Evolutionary conservation across 2,113 vertebrate species (phyloP).

Genomic region (Sebastes fasciatus): DNA sequence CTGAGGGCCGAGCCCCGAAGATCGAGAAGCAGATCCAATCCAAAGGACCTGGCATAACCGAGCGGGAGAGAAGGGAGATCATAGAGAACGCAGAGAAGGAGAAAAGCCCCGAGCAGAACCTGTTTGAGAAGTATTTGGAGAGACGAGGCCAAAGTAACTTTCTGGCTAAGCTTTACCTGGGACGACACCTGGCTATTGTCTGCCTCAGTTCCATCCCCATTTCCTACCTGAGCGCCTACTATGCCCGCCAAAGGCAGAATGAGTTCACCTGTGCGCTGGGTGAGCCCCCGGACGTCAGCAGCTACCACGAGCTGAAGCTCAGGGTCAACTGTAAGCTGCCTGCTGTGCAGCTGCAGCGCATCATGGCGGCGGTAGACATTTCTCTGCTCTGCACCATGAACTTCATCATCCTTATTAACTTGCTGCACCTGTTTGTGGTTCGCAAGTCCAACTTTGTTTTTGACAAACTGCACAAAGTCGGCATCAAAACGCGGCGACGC

Average conservation of each 20-base stretch:
- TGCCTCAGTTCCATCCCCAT: constrained; percentile 97
- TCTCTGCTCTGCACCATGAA: constrained; percentile 95
- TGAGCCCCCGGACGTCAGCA: constrained; percentile 91
- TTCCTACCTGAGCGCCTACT: constrained; percentile 96
- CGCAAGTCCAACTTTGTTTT: constrained; percentile 99
- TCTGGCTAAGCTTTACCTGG: constrained; percentile 96
- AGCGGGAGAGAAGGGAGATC: constrained; percentile 95
- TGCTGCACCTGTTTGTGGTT: constrained; percentile 97
- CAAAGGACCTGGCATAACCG: constrained; percentile 96
- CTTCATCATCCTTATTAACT: constrained; percentile 95
- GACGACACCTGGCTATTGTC: constrained; percentile 94
- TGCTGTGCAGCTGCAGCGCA: constrained; percentile 96
- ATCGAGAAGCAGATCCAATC: constrained; percentile 99
- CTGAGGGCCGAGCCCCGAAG: constrained; percentile 97
- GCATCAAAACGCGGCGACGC: constrained; percentile 95
- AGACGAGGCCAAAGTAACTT: constrained; percentile 97
- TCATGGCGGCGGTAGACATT: constrained; percentile 95
- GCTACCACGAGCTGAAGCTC: constrained; percentile 87
- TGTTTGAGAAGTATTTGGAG: constrained; percentile 99
- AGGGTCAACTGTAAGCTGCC: constrained; percentile 97
- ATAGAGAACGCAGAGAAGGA: constrained; percentile 99
- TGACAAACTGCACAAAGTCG: constrained; percentile 98
- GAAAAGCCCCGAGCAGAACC: constrained; percentile 98
- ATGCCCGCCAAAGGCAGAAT: constrained; percentile 95
- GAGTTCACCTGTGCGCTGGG: constrained; percentile 97